Conservation (phyloP, 2,888 invertebrate species). For the Chrysolina americana region DNA sequence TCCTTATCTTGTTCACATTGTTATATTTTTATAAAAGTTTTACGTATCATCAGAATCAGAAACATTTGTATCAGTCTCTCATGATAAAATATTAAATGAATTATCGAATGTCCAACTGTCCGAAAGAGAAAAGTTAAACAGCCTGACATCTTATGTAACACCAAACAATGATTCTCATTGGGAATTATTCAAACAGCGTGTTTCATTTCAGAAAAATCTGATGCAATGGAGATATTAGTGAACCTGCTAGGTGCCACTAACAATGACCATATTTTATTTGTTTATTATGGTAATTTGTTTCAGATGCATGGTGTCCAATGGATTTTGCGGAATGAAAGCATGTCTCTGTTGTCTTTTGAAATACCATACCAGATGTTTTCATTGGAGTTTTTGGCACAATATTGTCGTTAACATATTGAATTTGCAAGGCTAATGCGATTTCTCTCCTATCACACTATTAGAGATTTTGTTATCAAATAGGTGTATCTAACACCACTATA, state of each 20-base stretch:
- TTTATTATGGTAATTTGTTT: slow-evolving; percentile 1
- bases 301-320: neutral
- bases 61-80: neutral
- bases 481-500: too few species aligned
- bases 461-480: too few species aligned
- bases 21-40: too few species aligned
- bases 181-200: neutral
- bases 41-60: too few species aligned
- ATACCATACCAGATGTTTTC: neutral
- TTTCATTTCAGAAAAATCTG: neutral
- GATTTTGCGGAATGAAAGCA: neutral
- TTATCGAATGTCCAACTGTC: too few species aligned
- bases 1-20: too few species aligned
- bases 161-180: neutral
- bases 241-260: neutral
- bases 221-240: neutral
- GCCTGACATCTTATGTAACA: neutral
- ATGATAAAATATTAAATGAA: neutral
- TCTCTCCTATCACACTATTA: too few species aligned
- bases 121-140: neutral
- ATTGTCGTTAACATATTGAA: neutral
- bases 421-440: too few species aligned
- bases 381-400: neutral
- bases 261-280: neutral
- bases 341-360: neutral